A percentile compares a stretch with the other conserved stretches of the same genome.
phyloP scores from a whole-genome alignment of 2,113 vertebrate genomes.

The Oncorhynchus mykiss region DNA sequence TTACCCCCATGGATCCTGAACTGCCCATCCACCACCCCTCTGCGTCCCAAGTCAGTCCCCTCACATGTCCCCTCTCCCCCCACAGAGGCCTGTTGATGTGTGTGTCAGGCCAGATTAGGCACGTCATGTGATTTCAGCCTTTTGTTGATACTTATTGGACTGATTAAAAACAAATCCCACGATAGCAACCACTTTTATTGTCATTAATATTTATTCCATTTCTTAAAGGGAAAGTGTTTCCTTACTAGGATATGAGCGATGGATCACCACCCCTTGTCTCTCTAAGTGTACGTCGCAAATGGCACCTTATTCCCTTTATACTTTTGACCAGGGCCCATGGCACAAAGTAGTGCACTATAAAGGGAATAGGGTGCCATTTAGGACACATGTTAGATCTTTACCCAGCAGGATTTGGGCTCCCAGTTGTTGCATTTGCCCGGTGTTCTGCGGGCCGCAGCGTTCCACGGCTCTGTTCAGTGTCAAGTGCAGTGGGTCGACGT shows the following conservation, averaged over 20 bases:
- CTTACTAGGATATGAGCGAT: too few species aligned
- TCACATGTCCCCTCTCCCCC: neutral
- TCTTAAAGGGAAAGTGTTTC: too few species aligned
- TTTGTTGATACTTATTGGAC: constrained; percentile 39
- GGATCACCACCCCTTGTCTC: too few species aligned
- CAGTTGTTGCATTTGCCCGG: constrained; percentile 17
- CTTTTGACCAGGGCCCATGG: neutral
- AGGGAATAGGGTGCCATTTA: neutral
- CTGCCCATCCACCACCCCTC: constrained; percentile 34
- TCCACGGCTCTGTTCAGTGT: constrained; percentile 60
- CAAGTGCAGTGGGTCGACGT: constrained; percentile 39
- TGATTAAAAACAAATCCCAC: constrained; percentile 31
- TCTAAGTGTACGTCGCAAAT: neutral
- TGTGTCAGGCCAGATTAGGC: constrained; percentile 24
- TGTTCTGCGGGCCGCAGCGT: constrained; percentile 22
- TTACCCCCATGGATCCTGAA: constrained; percentile 51
- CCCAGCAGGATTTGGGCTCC: constrained; percentile 52
- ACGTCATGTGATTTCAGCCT: constrained; percentile 23
- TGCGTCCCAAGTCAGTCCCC: neutral
- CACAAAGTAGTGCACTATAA: too few species aligned
- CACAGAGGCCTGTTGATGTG: neutral
- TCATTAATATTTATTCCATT: too few species aligned
- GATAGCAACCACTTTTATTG: neutral
- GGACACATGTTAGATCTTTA: constrained; percentile 9
- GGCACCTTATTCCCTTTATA: neutral